Percentiles rank a stretch among this genome's conserved stretches.
These are phyloP conservation scores for Temnothorax unifasciatus DNA, from an alignment of 2,888 invertebrate species.

Conservation along the genomic window DNA sequence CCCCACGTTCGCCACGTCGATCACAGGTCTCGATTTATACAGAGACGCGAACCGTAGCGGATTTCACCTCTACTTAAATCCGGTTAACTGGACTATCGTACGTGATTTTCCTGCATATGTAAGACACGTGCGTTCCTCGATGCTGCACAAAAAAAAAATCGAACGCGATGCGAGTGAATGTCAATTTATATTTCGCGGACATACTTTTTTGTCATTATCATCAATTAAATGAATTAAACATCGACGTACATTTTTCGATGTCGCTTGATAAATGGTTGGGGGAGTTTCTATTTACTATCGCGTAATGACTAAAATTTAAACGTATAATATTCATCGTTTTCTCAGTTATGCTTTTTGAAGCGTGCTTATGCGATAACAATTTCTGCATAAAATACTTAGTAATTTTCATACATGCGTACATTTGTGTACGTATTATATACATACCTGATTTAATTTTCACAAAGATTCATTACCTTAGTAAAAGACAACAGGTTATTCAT, in stretches of 20 bases:
- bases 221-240: not conserved
- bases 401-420: not conserved
- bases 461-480: not conserved
- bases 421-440: not conserved
- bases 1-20: conserved; percentile 44
- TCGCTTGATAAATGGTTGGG: not conserved
- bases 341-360: not conserved
- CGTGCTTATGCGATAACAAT: not conserved
- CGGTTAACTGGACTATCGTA: conserved; percentile 67
- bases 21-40: conserved; percentile 48
- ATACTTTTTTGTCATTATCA: not conserved
- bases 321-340: not conserved
- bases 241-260: not conserved
- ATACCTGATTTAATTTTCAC: not conserved
- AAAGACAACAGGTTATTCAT: not conserved
- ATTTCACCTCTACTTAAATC: conserved; percentile 59
- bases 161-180: not conserved
- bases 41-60: conserved; percentile 33
- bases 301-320: not conserved
- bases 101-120: conserved; percentile 59
- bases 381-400: not conserved
- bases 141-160: conserved; percentile 68
- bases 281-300: not conserved
- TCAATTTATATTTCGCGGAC: conserved; percentile 57
- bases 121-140: conserved; percentile 43